Conservation (phyloP, 1,140 invertebrate species). For the Micrasema minimum region DNA sequence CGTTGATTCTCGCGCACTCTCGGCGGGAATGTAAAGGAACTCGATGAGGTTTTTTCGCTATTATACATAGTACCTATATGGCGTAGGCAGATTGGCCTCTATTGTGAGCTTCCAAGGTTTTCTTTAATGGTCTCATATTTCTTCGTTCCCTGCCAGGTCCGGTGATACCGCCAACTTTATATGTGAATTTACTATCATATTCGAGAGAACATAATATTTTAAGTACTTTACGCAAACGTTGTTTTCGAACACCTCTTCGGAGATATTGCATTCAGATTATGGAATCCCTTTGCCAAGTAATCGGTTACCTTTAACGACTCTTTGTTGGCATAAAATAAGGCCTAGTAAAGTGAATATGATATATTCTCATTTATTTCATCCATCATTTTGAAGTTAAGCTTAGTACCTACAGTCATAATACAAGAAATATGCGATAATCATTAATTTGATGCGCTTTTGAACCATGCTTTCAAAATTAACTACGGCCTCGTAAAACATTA, state of each 20-base stretch:
- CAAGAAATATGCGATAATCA: no score
- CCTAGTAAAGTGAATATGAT: background rate
- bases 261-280: conserved; percentile 25
- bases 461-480: no score
- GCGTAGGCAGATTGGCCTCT: conserved; percentile 19
- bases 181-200: conserved; percentile 11
- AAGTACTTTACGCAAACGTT: conserved; percentile 18
- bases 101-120: conserved; percentile 25
- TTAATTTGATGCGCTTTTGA: no score
- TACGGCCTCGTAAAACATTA: no score
- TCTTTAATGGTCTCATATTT: conserved; percentile 23
- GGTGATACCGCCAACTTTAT: conserved; percentile 9
- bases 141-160: conserved; percentile 6
- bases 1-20: no score
- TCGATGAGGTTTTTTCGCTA: conserved; percentile 22
- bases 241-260: conserved; percentile 12
- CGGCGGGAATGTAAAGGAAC: no score
- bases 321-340: conserved; percentile 8
- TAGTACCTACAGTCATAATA: no score
- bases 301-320: conserved; percentile 4
- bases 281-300: background rate
- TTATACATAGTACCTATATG: background rate
- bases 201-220: conserved; percentile 14
- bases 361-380: no score
- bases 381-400: no score